Percentiles rank a stretch among this genome's conserved stretches.
Conservation (phyloP, 2,888 invertebrate genomes). For the Drosophila infuscata region DNA sequence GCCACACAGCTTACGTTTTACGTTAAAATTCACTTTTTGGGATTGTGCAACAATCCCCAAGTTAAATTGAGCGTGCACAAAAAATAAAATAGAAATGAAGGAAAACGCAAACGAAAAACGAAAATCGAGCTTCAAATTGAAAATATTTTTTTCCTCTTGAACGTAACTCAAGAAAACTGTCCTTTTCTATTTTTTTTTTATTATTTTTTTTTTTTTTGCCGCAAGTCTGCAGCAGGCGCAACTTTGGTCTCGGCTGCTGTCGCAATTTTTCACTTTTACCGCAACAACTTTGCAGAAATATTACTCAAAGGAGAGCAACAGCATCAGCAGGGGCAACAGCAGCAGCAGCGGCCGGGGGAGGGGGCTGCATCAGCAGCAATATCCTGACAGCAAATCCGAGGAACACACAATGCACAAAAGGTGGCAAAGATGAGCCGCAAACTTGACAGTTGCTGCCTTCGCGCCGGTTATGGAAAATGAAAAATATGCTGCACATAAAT, state of each 20-base stretch:
- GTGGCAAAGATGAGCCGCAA: constrained; percentile 73
- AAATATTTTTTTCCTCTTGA: constrained; percentile 28
- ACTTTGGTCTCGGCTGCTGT: constrained; percentile 34
- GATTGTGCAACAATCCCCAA: constrained; percentile 51
- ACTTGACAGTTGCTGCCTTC: constrained; percentile 71
- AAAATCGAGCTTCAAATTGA: constrained; percentile 28
- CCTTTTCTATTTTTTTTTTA: constrained; percentile 12
- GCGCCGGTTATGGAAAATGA: constrained; percentile 57
- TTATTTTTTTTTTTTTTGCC: neutral
- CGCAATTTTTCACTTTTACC: constrained; percentile 80
- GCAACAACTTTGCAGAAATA: constrained; percentile 78
- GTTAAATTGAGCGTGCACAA: constrained; percentile 65
- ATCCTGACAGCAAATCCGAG: constrained; percentile 75
- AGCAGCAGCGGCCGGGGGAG: constrained; percentile 21
- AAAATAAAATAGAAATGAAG: neutral
- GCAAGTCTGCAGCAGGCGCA: constrained; percentile 10
- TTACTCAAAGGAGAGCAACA: constrained; percentile 60
- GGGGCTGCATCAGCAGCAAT: constrained; percentile 59
- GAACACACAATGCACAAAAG: constrained; percentile 71
- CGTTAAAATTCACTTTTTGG: constrained; percentile 59
- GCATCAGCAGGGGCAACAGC: constrained; percentile 34
- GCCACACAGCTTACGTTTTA: constrained; percentile 22
- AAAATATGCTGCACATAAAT: constrained; percentile 73
- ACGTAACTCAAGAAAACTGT: constrained; percentile 56
- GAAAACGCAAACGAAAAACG: neutral